These are phyloP conservation scores for Otocyon megalotis DNA, from an alignment of 2,113 vertebrate genomes.

Conservation along the genomic window DNA sequence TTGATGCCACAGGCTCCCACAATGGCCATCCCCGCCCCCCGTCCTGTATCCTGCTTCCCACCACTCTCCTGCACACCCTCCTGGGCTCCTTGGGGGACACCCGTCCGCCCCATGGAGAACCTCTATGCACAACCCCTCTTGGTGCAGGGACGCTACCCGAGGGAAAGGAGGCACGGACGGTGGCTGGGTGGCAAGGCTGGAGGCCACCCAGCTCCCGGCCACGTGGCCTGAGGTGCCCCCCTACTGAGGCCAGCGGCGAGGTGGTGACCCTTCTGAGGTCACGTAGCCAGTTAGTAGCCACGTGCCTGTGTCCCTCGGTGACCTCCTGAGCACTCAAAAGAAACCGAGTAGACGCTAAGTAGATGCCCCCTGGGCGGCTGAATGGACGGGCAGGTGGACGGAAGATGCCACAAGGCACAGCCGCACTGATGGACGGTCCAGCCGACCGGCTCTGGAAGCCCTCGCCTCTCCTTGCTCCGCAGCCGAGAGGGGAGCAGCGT, in stretches of 20 bases:
- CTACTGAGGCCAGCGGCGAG: neutral
- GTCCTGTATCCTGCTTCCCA: neutral
- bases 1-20: neutral
- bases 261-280: neutral
- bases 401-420: neutral
- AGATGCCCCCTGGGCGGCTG: neutral
- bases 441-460: neutral
- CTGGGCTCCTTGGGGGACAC: fast-evolving
- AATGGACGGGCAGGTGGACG: too few species aligned
- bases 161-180: neutral
- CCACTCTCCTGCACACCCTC: neutral
- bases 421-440: neutral
- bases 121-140: neutral
- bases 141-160: neutral
- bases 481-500: neutral
- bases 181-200: too few species aligned
- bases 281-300: neutral
- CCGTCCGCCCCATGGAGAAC: fast-evolving
- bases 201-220: neutral
- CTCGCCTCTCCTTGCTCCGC: neutral
- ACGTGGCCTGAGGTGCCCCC: neutral
- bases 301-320: neutral
- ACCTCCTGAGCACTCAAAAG: neutral
- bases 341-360: neutral
- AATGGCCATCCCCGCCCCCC: fast-evolving